Evolutionary conservation across 1,140 invertebrate genomes (phyloP).

Genomic region (Apis cerana): DNA sequence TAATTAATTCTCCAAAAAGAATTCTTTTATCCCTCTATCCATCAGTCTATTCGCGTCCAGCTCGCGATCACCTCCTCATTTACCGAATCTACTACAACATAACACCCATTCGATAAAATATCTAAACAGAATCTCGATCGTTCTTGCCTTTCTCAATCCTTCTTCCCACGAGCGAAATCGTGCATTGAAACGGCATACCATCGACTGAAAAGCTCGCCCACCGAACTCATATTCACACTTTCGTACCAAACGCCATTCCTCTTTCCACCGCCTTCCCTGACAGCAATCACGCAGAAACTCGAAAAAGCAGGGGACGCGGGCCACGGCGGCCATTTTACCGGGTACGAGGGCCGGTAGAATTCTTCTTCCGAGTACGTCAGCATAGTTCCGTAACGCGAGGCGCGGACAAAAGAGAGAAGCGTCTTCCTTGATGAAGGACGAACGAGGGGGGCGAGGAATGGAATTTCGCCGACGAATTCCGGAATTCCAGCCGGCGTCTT

Average conservation of each 20-base stretch:
- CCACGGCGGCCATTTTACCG: background rate
- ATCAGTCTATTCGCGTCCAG: too few species aligned
- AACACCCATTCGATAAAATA: too few species aligned
- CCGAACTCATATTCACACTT: background rate
- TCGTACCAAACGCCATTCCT: background rate
- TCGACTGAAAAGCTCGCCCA: too few species aligned
- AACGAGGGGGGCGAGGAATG: constrained; percentile 40
- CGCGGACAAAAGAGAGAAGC: constrained; percentile 38
- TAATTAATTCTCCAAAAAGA: too few species aligned
- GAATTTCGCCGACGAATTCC: constrained; percentile 71
- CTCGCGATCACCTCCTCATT: too few species aligned
- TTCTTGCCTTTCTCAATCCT: too few species aligned
- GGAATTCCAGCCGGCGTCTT: constrained; percentile 69
- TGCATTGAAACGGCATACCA: too few species aligned
- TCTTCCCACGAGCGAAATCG: too few species aligned
- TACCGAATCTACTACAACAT: too few species aligned
- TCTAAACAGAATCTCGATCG: too few species aligned
- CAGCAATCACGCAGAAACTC: constrained; percentile 13
- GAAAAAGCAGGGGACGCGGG: background rate
- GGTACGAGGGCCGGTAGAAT: constrained; percentile 7
- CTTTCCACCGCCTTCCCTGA: background rate
- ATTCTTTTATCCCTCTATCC: too few species aligned
- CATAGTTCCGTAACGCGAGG: constrained; percentile 25
- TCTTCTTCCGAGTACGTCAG: constrained; percentile 44
- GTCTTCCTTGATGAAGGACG: constrained; percentile 29